Percentiles rank a stretch among this genome's conserved stretches.
Evolutionary conservation across 2,888 invertebrate species (phyloP).

Genomic region (Brachypterus glaber): DNA sequence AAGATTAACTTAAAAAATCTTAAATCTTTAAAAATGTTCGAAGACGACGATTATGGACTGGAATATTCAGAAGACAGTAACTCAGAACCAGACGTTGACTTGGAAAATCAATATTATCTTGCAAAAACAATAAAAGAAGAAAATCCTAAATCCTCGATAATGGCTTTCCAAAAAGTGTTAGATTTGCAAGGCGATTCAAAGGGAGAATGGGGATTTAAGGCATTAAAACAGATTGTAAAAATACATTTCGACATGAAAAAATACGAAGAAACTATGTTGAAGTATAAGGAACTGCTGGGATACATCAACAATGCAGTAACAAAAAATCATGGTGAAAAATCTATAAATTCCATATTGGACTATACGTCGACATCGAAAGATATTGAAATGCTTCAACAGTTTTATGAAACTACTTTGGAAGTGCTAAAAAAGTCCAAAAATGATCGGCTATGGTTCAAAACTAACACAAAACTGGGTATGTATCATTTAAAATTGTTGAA

Average conservation of each 20-base stretch:
- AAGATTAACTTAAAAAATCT: no score
- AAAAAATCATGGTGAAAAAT: slow-evolving; percentile 97
- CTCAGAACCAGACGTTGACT: slow-evolving; percentile 96
- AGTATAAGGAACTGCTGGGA: slow-evolving; percentile 86
- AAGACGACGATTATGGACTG: slow-evolving; percentile 89
- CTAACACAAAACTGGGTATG: slow-evolving; percentile 92
- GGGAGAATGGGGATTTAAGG: slow-evolving; percentile 99
- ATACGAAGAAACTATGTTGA: slow-evolving; percentile 50
- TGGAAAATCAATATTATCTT: slow-evolving; percentile 99
- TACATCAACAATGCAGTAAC: slow-evolving; percentile 98
- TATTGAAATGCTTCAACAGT: slow-evolving; percentile 72
- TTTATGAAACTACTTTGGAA: slow-evolving; percentile 92
- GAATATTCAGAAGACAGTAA: slow-evolving; percentile 99
- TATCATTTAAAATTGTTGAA: no score
- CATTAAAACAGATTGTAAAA: slow-evolving; percentile 99
- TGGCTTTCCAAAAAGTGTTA: slow-evolving; percentile 91
- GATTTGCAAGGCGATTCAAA: slow-evolving; percentile 94
- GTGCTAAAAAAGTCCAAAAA: slow-evolving; percentile 95
- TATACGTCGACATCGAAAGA: slow-evolving; percentile 98
- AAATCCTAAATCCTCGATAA: slow-evolving; percentile 78
- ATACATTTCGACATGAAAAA: slow-evolving; percentile 92
- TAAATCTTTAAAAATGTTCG: no score
- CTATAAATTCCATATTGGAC: slow-evolving; percentile 97
- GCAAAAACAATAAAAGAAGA: slow-evolving; percentile 96
- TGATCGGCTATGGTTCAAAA: slow-evolving; percentile 98